Conservation (phyloP, 2,113 vertebrate species). For the Axis porcinus region DNA sequence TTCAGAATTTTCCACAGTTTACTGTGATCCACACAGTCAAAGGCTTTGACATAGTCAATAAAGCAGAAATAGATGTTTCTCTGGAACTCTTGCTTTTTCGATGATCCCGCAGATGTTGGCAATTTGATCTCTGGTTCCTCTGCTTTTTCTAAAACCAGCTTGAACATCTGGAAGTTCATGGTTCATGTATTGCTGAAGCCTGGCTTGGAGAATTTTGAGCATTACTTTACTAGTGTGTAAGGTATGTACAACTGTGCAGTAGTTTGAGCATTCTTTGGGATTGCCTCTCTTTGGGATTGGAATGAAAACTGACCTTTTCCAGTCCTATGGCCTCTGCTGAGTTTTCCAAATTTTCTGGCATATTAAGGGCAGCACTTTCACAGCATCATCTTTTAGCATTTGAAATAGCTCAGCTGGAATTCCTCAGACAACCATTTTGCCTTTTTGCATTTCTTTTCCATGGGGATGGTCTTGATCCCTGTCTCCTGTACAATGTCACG, state of each 20-base stretch:
- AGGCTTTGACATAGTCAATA: neutral
- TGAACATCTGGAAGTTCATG: accelerated
- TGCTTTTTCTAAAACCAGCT: neutral
- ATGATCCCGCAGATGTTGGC: neutral
- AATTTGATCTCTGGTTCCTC: neutral
- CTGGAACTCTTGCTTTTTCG: neutral
- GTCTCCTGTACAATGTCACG: neutral
- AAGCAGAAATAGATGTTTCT: neutral
- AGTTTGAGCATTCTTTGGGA: neutral
- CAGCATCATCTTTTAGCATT: neutral
- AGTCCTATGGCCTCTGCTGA: neutral
- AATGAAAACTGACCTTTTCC: neutral
- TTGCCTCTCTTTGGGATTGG: neutral
- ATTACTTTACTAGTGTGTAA: neutral
- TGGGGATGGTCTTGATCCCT: neutral
- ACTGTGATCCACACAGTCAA: neutral
- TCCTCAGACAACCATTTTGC: neutral
- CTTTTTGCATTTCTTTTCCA: neutral
- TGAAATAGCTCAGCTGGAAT: neutral
- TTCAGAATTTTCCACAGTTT: neutral
- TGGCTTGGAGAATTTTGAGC: neutral
- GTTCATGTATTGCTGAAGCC: neutral
- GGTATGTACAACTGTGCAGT: accelerated
- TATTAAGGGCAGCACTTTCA: neutral
- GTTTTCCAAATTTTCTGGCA: neutral